Base-by-base conservation (phyloP, 2,113 vertebrate genomes). In the Junco hyemalis region DNA sequence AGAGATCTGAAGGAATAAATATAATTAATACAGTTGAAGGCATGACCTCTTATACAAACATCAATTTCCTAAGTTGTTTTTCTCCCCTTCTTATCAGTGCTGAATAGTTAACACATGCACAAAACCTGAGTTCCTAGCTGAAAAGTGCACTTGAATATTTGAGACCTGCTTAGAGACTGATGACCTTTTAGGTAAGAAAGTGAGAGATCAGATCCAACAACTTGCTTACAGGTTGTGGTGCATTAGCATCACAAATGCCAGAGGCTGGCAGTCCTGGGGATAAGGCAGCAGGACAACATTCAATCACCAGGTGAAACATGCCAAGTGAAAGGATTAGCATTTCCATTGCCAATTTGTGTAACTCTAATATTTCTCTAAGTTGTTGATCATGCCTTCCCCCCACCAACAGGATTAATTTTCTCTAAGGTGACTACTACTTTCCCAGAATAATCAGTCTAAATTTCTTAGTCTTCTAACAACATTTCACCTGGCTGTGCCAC, bases 281-380 rank as follows among this genome's bases (percentile, higher is more conserved):
- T 8, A 73, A 71, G n/a, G 69, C 1, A 1, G 23, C 0, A 1
- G 18, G 17, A 13, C 38, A 47, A 24, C 2, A 9, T 0, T 8
- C 7, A 36, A 4, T 2, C 24, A 19, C 15, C 71, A 63, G 33
- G 57, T 9, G 5, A 18, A 40, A 38, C 12, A 5, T 28, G 23
- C 20, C 68, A 64, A 14, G 26, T 28, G 78, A 42, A 36, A 69
- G 53, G 50, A 66, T 80, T 35, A 42, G 47, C 54, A 54, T 80
- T 84, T 45, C 60, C 44, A 12, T 14, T 56, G 29, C 8, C 57
- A 18, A 2, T 28, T 33, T 51, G 12, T 19, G 8, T 31, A 72
- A 73, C 11, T 59, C 20, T 12, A 6, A 3, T 5, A 6, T 15
- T 76, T 86, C 69, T 61, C 54, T 26, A 29, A 5, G 23, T 57